A percentile compares a stretch with the other conserved stretches of the same genome.
Conservation (phyloP, 37 sponge, comb jelly and placozoan genomes). For the Oopsacas minuta region DNA sequence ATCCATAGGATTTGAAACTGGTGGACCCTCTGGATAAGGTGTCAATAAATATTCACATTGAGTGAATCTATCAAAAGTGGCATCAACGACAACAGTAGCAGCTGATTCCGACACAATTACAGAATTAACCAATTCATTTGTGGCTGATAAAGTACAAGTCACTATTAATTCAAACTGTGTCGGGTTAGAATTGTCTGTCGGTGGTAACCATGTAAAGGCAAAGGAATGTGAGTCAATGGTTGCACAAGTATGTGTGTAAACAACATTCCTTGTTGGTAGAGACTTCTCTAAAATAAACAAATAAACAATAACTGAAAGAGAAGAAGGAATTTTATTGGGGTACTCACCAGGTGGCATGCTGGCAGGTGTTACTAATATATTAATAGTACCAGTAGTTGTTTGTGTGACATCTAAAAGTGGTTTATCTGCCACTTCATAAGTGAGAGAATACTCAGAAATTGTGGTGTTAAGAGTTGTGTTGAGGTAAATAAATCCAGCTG, state of each 20-base stretch:
- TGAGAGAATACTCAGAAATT: background rate
- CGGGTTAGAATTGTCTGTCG: conserved; percentile 11
- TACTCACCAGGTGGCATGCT: background rate
- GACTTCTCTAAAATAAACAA: background rate
- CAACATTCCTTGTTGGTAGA: conserved; percentile 11
- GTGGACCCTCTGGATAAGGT: background rate
- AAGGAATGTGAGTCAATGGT: background rate
- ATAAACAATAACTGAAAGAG: background rate
- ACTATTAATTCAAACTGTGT: background rate
- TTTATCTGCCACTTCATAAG: background rate
- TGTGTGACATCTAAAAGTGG: background rate
- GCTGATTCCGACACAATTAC: background rate
- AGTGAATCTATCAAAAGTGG: background rate
- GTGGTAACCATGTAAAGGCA: background rate
- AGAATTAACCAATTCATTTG: background rate
- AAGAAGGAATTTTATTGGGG: background rate
- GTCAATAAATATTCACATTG: background rate
- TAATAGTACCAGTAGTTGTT: background rate
- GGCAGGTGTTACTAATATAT: background rate
- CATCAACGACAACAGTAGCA: background rate
- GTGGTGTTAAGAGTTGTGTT: background rate
- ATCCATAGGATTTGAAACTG: background rate
- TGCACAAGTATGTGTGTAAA: background rate
- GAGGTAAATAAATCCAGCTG: background rate
- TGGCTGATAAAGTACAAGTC: background rate